Percentiles rank a stretch among this genome's conserved stretches.
Evolutionary conservation across 1,140 invertebrate species (phyloP).

Genomic region (Panulirus ornatus): DNA sequence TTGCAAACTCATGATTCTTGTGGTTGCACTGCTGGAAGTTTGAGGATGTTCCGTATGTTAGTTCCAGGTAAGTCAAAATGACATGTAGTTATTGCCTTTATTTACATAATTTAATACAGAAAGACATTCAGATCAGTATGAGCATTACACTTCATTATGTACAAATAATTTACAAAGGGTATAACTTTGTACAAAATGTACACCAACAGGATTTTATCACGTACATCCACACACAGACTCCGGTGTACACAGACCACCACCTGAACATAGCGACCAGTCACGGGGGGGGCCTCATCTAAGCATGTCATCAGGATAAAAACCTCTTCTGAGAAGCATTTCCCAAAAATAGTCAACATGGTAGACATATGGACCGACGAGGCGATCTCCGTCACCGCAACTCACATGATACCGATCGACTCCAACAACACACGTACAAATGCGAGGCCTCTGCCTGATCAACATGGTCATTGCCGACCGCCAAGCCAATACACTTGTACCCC

Average conservation of each 20-base stretch:
- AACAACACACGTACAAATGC: too few species aligned
- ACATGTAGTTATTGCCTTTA: slow-evolving; percentile 15
- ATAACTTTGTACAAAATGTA: slow-evolving; percentile 41
- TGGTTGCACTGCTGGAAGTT: too few species aligned
- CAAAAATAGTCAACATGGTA: too few species aligned
- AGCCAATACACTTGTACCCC: too few species aligned
- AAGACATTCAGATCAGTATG: slow-evolving; percentile 27
- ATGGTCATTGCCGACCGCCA: too few species aligned
- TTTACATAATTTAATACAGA: slow-evolving; percentile 52
- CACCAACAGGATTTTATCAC: slow-evolving; percentile 9
- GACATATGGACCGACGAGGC: too few species aligned
- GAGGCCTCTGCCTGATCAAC: too few species aligned
- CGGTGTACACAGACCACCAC: neutral
- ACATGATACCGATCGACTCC: too few species aligned
- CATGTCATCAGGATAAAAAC: neutral
- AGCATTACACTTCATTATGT: slow-evolving; percentile 39
- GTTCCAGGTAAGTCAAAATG: neutral
- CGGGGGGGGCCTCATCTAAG: neutral
- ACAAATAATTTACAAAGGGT: slow-evolving; percentile 43
- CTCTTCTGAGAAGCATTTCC: too few species aligned
- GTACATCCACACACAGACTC: slow-evolving; percentile 18
- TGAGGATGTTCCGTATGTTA: too few species aligned
- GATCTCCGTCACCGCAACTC: too few species aligned
- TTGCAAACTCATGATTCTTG: too few species aligned
- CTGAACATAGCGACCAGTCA: neutral